These are phyloP conservation scores for Dicaeum eximium DNA, from an alignment of 2,113 vertebrate genomes.

Conservation along the genomic window DNA sequence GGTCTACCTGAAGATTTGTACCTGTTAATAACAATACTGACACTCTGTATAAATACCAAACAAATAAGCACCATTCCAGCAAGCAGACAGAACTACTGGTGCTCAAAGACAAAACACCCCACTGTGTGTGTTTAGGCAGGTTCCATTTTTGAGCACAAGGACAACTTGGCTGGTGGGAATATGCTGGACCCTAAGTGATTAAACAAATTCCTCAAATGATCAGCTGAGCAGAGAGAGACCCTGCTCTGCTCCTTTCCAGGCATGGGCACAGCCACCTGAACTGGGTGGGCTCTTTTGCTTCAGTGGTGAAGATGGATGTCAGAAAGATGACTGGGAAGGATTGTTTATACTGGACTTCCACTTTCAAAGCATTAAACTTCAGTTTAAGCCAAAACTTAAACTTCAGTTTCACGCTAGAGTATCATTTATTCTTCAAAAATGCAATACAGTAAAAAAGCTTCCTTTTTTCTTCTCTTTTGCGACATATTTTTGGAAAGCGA, in stretches of 20 bases:
- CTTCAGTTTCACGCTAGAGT: neutral
- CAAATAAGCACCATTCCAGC: neutral
- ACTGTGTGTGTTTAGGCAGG: neutral
- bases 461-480: neutral
- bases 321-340: neutral
- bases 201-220: neutral
- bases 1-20: neutral
- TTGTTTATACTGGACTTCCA: neutral
- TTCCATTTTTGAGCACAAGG: neutral
- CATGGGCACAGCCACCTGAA: fast-evolving
- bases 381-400: too few species aligned
- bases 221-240: too few species aligned
- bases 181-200: neutral
- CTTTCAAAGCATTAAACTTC: neutral
- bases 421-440: neutral
- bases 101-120: neutral
- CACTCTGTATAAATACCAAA: neutral
- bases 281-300: neutral
- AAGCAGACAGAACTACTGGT: neutral
- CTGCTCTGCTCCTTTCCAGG: neutral
- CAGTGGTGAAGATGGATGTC: neutral
- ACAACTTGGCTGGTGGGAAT: neutral
- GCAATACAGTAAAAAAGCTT: neutral
- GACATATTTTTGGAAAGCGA: neutral
- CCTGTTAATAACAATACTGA: neutral